Conservation (phyloP, 2,113 vertebrate species). For the Corythoichthys haematopterus region DNA sequence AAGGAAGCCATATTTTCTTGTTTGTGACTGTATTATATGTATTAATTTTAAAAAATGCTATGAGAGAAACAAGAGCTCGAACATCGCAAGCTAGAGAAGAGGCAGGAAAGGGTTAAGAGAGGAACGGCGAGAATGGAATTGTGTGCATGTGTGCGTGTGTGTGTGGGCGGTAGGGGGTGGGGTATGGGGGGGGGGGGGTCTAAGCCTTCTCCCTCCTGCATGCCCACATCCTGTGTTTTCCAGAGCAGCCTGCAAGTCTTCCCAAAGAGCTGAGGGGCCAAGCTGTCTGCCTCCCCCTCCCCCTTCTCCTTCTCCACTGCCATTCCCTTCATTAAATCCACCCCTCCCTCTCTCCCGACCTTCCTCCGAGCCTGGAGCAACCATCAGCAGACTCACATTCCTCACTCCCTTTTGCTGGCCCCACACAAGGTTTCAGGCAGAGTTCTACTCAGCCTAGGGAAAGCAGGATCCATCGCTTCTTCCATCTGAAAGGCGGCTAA, state of each 20-base stretch:
- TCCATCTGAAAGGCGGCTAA: conserved; percentile 4
- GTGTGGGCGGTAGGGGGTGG: conserved; percentile 33
- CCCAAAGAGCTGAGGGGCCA: conserved; percentile 71
- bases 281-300: conserved; percentile 65
- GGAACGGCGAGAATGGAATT: conserved; percentile 43
- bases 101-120: conserved; percentile 66
- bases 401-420: conserved; percentile 66
- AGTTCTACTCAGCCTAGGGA: conserved; percentile 16
- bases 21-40: neutral
- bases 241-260: conserved; percentile 67
- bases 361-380: conserved; percentile 66
- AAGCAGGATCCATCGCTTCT: conserved; percentile 21
- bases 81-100: neutral
- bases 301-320: conserved; percentile 29
- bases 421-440: conserved; percentile 51
- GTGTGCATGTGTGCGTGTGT: conserved; percentile 37
- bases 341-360: conserved; percentile 58
- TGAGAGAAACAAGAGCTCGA: neutral
- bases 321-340: conserved; percentile 63
- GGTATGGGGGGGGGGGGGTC: conserved; percentile 41
- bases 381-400: conserved; percentile 68
- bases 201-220: conserved; percentile 65
- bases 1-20: conserved; percentile 5
- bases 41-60: conserved; percentile 12
- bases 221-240: conserved; percentile 78